Base-by-base conservation (phyloP, 2,113 vertebrate species). In the Megaleporinus macrocephalus region DNA sequence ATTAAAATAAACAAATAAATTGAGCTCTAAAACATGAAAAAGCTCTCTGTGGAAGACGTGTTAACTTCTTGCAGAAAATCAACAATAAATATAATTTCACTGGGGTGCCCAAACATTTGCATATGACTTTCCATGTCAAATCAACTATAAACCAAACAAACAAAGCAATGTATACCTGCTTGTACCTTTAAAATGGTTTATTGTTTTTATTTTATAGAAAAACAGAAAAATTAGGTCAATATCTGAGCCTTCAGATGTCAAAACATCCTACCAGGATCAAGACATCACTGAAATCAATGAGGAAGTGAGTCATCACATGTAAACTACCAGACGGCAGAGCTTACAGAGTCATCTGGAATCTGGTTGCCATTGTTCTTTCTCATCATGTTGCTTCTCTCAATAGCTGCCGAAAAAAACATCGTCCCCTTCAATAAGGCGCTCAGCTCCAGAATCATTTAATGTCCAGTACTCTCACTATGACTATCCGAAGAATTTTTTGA, bases 191-290 rank as follows among this genome's bases (percentile, higher is more conserved):
- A 14, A 4, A 44, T 55, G 26, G 5, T 69, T 41, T 26, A 53
- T 7, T 49, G 1, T 63, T 82, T 65, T 7, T 49, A 0, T 63
- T 82, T 65, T 18, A 65, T 33, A 83, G 84, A 59, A 61, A 14
- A 33, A n/a, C 4, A 78, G 27, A 36, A 81, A n/a, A 76, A 1
- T 0, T 1, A 73, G 84, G 75, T 73, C 84, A 29, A 44, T 24
- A 14, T 72, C 84, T 66, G 55, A 10, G 29, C 80, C 72, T 33
- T 0, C 2, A 0, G 6, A 7, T 15, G 0, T 36, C 14, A 44
- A 73, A 30, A 22, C 57, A 30, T 30, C 49, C 0, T 9, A 15
- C 11, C 0, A n/a, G n/a, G 18, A 30, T 62, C 20, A 26, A 70
- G 29, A 33, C n/a, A 2, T 1, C 5, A 0, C 9, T 49, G 65